Conservation (phyloP, 2,797 vertebrate species). For the Myoxocephalus aenaeus region DNA sequence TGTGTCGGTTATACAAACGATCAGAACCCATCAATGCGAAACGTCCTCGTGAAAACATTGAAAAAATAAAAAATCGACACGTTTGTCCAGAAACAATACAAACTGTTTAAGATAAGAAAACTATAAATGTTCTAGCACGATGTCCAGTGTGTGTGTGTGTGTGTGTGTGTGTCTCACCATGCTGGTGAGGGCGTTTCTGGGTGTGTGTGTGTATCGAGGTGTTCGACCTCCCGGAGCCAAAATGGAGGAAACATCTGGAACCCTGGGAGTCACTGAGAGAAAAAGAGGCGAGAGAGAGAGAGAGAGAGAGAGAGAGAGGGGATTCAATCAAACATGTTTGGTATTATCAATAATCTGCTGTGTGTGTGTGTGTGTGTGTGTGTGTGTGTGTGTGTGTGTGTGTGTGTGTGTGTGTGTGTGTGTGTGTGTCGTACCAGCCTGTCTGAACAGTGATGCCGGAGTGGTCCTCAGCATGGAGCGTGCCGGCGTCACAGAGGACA, state of each 20-base stretch:
- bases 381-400: too few relatives aligned
- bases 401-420: slow-evolving; percentile 4
- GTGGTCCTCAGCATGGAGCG: slow-evolving; percentile 84
- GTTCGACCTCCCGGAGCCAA: slow-evolving; percentile 86
- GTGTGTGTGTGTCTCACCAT: slow-evolving; percentile 50
- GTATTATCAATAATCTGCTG: too few relatives aligned
- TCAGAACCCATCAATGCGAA: too few relatives aligned
- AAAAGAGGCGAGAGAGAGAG: neutral
- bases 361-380: too few relatives aligned
- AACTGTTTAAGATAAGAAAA: neutral
- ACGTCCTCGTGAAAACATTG: too few relatives aligned
- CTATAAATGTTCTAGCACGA: neutral
- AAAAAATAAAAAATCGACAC: too few relatives aligned
- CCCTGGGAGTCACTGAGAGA: slow-evolving; percentile 74
- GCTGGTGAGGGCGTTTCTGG: slow-evolving; percentile 69
- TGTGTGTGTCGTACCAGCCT: slow-evolving; percentile 82
- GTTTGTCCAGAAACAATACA: too few relatives aligned
- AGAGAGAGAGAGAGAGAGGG: neutral
- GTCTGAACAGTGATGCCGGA: slow-evolving; percentile 87
- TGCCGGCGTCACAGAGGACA: slow-evolving; percentile 76
- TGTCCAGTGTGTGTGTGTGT: neutral
- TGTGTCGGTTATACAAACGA: too few relatives aligned
- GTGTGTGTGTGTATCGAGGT: slow-evolving; percentile 84
- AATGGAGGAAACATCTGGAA: slow-evolving; percentile 88
- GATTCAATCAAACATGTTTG: neutral